phyloP scores from a whole-genome alignment of 2,888 invertebrate species.

The Coelopa pilipes region DNA sequence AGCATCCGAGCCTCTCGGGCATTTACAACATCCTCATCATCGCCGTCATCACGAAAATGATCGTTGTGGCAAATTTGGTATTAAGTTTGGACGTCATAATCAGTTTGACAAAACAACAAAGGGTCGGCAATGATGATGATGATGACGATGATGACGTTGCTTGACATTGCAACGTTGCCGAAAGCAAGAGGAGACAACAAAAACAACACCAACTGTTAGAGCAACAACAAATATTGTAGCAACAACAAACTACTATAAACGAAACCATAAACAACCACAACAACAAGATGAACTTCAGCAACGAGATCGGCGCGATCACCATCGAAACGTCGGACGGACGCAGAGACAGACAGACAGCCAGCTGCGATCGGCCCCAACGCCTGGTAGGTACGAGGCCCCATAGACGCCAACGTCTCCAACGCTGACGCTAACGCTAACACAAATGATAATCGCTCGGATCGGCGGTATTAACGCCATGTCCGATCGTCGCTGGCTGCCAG shows the following conservation, averaged over 20 bases:
- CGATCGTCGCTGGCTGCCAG: background rate
- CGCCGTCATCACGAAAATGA: background rate
- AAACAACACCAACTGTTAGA: background rate
- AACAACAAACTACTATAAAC: too few relatives aligned
- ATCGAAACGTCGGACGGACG: too few relatives aligned
- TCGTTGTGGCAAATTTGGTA: background rate
- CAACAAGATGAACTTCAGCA: too few relatives aligned
- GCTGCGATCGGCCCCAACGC: background rate
- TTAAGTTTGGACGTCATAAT: too few relatives aligned
- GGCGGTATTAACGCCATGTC: too few relatives aligned
- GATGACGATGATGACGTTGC: background rate
- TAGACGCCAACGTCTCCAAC: background rate
- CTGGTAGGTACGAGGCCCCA: background rate
- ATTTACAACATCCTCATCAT: conserved; percentile 1
- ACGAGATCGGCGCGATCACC: background rate
- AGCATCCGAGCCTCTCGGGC: background rate
- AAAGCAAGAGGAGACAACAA: background rate
- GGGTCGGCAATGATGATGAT: background rate
- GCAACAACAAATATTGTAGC: too few relatives aligned
- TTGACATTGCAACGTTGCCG: conserved; percentile 5
- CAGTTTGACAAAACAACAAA: too few relatives aligned
- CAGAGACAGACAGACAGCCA: too few relatives aligned
- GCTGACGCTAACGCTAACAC: background rate
- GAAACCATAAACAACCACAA: too few relatives aligned
- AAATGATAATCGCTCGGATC: too few relatives aligned